These are phyloP conservation scores for Strigamia maritima DNA, from an alignment of 2,888 invertebrate species.

Conservation along the genomic window DNA sequence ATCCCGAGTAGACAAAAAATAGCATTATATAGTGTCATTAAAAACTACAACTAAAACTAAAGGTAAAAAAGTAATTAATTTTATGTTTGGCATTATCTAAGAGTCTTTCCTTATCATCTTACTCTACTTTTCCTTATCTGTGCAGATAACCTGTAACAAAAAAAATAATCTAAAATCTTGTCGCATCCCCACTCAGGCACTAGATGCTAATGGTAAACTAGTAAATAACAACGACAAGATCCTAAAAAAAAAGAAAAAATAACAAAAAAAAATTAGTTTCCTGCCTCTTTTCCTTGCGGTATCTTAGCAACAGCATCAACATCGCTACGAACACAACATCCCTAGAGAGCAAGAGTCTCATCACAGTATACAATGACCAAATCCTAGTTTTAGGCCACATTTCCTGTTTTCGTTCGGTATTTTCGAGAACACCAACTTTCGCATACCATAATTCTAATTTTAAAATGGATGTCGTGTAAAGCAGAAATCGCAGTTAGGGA, in stretches of 20 bases:
- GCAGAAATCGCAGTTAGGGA: neutral
- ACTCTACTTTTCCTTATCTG: neutral
- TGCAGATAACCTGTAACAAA: neutral
- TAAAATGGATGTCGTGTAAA: neutral
- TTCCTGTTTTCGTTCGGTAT: neutral
- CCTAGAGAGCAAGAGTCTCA: neutral
- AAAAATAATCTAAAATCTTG: neutral
- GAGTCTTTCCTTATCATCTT: neutral
- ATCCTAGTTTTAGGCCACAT: neutral
- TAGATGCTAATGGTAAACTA: slow-evolving; percentile 4
- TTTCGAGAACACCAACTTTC: neutral
- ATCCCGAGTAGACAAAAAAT: neutral
- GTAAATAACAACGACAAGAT: slow-evolving; percentile 11
- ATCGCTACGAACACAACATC: neutral
- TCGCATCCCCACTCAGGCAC: neutral
- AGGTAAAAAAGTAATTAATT: neutral
- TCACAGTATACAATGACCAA: neutral
- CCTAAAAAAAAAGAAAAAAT: neutral
- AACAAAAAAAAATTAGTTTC: neutral
- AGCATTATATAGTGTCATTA: no score
- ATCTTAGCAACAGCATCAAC: slow-evolving; percentile 6
- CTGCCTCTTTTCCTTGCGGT: neutral
- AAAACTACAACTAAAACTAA: neutral
- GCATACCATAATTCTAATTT: neutral
- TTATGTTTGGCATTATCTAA: no score